Evolutionary conservation across 2,888 invertebrate genomes (phyloP).

Genomic region (Pseudanteris insignis): DNA sequence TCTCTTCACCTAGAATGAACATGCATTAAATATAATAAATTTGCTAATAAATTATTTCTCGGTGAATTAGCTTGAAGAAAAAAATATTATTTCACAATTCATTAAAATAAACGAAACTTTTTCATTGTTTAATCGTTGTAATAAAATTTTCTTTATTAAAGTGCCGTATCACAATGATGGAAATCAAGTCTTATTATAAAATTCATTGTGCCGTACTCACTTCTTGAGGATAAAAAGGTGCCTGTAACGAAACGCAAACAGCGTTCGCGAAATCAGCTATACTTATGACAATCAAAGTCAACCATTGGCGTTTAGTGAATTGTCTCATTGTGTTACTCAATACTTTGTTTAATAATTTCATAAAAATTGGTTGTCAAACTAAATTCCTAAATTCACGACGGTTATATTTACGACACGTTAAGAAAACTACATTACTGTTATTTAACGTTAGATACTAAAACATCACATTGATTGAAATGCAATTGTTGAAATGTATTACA

Average conservation of each 20-base stretch:
- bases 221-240: conserved; percentile 87
- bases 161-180: too few relatives aligned
- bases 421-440: conserved; percentile 26
- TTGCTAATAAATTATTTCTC: too few relatives aligned
- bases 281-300: conserved; percentile 80
- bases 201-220: conserved; percentile 67
- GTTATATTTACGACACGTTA: too few relatives aligned
- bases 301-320: conserved; percentile 80
- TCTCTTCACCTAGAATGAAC: too few relatives aligned
- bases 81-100: not conserved
- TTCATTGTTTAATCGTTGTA: too few relatives aligned
- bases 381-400: not conserved
- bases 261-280: conserved; percentile 87
- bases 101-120: too few relatives aligned
- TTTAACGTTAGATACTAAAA: too few relatives aligned
- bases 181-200: too few relatives aligned
- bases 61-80: not conserved
- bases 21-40: too few relatives aligned
- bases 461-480: too few relatives aligned
- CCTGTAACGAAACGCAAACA: conserved; percentile 84
- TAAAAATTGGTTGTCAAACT: not conserved
- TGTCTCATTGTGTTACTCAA: conserved; percentile 69
- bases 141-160: too few relatives aligned
- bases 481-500: too few relatives aligned
- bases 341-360: not conserved